Conservation (phyloP, 2,888 invertebrate species). For the Ligdia adustata region DNA sequence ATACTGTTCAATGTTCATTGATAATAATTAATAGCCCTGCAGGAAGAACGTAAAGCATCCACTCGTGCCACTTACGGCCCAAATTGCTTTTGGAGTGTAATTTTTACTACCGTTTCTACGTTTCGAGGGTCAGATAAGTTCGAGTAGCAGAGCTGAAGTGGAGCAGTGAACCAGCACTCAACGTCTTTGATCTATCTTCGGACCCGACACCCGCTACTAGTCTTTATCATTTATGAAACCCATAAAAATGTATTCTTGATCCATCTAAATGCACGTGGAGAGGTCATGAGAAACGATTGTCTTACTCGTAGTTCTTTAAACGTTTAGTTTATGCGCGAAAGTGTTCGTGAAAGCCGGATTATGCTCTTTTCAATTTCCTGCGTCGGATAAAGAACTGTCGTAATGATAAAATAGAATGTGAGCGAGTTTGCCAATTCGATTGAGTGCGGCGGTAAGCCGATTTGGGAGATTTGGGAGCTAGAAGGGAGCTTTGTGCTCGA, state of each 20-base stretch:
- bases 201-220: constrained; percentile 44
- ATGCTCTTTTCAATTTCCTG: constrained; percentile 58
- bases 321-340: constrained; percentile 64
- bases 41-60: constrained; percentile 48
- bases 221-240: constrained; percentile 44
- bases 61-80: constrained; percentile 59
- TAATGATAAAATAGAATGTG: constrained; percentile 37
- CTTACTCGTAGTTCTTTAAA: constrained; percentile 46
- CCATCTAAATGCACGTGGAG: constrained; percentile 44
- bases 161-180: constrained; percentile 62
- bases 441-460: constrained; percentile 65
- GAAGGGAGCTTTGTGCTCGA: constrained; percentile 60
- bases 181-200: constrained; percentile 68
- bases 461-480: constrained; percentile 52
- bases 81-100: constrained; percentile 72
- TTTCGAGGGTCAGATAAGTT: constrained; percentile 75
- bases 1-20: constrained; percentile 66
- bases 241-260: constrained; percentile 63
- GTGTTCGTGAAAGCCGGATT: constrained; percentile 69
- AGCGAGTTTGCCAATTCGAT: constrained; percentile 53
- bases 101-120: constrained; percentile 80
- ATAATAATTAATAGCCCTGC: constrained; percentile 73
- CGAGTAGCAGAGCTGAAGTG: constrained; percentile 65
- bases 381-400: constrained; percentile 44
- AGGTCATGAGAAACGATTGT: constrained; percentile 63